These are phyloP conservation scores for Bos indicus DNA, from an alignment of 2,113 vertebrate genomes.

Conservation along the genomic window DNA sequence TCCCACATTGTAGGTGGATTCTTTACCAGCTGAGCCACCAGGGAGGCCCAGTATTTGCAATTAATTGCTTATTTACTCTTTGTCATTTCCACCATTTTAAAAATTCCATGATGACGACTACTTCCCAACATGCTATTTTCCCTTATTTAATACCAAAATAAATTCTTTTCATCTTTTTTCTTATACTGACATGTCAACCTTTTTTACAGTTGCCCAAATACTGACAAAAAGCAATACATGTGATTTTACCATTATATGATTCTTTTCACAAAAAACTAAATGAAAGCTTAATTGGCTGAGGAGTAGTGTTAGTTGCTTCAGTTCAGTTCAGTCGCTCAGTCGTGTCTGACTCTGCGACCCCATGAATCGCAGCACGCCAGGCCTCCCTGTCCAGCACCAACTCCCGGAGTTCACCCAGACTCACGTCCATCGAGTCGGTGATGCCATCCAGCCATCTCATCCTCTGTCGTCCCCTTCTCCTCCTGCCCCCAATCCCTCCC, in stretches of 20 bases:
- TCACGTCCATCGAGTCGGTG: too few species aligned
- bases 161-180: not conserved
- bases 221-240: not conserved
- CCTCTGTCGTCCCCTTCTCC: too few species aligned
- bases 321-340: not conserved
- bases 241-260: not conserved
- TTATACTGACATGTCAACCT: not conserved
- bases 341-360: fast-evolving
- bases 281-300: not conserved
- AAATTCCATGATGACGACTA: not conserved
- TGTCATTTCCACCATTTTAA: not conserved
- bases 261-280: not conserved
- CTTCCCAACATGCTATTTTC: not conserved
- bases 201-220: not conserved
- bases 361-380: too few species aligned
- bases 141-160: not conserved
- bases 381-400: too few species aligned
- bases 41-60: not conserved
- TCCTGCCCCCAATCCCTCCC: too few species aligned
- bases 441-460: too few species aligned
- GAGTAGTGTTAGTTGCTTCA: not conserved
- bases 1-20: not conserved
- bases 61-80: not conserved
- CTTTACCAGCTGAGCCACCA: not conserved
- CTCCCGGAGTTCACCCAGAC: too few species aligned